Percentiles rank a stretch among this genome's conserved stretches.
Evolutionary conservation across 2,888 invertebrate species (phyloP).

Genomic region (Drosophila fungiperda): DNA sequence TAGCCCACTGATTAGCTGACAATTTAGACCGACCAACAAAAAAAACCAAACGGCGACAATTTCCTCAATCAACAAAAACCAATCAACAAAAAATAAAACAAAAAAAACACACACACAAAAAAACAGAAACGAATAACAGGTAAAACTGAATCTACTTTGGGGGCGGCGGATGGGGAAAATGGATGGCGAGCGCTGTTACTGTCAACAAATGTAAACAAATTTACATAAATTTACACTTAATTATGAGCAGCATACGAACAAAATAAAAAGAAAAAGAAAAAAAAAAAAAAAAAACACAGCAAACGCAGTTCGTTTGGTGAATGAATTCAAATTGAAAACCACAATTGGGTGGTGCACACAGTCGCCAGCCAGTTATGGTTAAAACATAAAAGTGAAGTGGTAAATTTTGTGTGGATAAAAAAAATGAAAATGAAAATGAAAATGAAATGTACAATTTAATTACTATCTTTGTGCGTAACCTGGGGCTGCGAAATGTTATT

Average conservation of each 20-base stretch:
- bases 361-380: slow-evolving; percentile 22
- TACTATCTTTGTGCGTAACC: not conserved
- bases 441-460: not conserved
- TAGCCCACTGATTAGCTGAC: slow-evolving; percentile 70
- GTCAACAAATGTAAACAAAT: slow-evolving; percentile 36
- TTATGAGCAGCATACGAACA: slow-evolving; percentile 52
- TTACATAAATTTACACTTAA: slow-evolving; percentile 79
- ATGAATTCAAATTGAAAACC: slow-evolving; percentile 22
- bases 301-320: slow-evolving; percentile 19
- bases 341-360: not conserved
- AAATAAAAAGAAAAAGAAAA: not conserved
- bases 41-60: slow-evolving; percentile 58
- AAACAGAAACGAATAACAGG: slow-evolving; percentile 35
- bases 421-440: not conserved
- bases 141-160: slow-evolving; percentile 34
- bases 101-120: not conserved
- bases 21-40: slow-evolving; percentile 57
- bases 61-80: slow-evolving; percentile 74
- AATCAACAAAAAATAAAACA: slow-evolving; percentile 46
- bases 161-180: slow-evolving; percentile 35
- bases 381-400: not conserved
- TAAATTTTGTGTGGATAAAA: not conserved
- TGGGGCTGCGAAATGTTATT: not conserved
- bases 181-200: slow-evolving; percentile 11
- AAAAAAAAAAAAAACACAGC: too few relatives aligned